Evolutionary conservation across 2,888 invertebrate species (phyloP).

Genomic region (Leucania comma): DNA sequence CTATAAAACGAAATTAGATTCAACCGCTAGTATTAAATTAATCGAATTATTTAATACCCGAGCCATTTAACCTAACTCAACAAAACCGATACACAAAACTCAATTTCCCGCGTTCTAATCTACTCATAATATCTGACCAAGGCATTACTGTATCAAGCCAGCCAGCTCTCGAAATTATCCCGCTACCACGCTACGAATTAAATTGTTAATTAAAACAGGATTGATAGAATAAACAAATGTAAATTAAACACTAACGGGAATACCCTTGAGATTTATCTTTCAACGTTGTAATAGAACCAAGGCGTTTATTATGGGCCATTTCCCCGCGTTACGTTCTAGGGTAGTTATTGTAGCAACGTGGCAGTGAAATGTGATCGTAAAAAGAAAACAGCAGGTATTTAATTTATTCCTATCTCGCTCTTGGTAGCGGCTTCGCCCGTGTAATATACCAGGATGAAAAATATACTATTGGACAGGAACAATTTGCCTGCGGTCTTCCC

Average conservation of each 20-base stretch:
- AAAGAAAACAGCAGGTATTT: too few species aligned
- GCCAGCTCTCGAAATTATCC: slow-evolving; percentile 27
- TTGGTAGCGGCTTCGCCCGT: too few species aligned
- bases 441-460: too few species aligned
- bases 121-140: slow-evolving; percentile 18
- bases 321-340: not conserved
- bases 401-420: too few species aligned
- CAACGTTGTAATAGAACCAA: slow-evolving; percentile 42
- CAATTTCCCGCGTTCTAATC: slow-evolving; percentile 22
- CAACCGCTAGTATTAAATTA: not conserved
- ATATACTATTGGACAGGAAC: too few species aligned
- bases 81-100: slow-evolving; percentile 10
- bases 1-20: not conserved
- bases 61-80: not conserved
- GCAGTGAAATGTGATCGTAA: not conserved
- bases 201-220: slow-evolving; percentile 56
- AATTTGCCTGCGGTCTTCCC: too few species aligned
- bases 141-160: slow-evolving; percentile 16
- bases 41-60: not conserved
- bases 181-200: slow-evolving; percentile 5
- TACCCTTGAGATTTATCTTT: slow-evolving; percentile 41
- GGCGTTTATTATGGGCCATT: slow-evolving; percentile 53
- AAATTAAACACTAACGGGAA: slow-evolving; percentile 53
- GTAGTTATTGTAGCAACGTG: not conserved
- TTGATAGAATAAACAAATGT: slow-evolving; percentile 49